These are phyloP conservation scores for Natrix natrix DNA, from an alignment of 2,797 vertebrate genomes.

Conservation along the genomic window DNA sequence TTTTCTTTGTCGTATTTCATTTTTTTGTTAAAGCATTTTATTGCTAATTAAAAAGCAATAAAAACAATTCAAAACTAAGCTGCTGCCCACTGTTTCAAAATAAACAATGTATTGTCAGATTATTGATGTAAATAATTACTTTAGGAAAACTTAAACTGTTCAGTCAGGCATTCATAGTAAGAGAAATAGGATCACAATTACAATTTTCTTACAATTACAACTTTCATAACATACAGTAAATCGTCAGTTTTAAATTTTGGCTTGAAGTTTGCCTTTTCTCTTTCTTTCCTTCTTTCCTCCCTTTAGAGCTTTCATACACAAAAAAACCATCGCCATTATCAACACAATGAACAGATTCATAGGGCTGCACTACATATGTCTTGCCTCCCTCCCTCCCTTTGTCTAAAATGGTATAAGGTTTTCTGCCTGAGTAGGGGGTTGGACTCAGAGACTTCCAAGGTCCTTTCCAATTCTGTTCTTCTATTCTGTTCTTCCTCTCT, in stretches of 20 bases:
- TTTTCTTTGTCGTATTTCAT: not conserved
- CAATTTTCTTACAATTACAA: not conserved
- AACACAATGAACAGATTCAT: not conserved
- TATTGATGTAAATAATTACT: conserved; percentile 17
- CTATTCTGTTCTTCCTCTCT: too few species aligned
- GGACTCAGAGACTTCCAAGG: too few species aligned
- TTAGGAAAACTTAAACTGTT: conserved; percentile 24
- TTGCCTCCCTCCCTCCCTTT: too few species aligned
- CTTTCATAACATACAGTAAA: not conserved
- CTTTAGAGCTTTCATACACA: not conserved
- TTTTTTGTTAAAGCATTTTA: not conserved
- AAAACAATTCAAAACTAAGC: not conserved
- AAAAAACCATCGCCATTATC: not conserved
- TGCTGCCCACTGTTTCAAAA: conserved; percentile 31
- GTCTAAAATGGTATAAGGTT: too few species aligned
- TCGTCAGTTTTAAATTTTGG: not conserved
- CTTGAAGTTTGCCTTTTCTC: not conserved
- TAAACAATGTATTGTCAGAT: not conserved
- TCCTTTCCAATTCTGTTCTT: too few species aligned
- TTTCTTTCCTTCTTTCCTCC: not conserved
- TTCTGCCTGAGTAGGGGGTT: too few species aligned
- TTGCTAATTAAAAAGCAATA: not conserved
- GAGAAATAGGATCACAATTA: conserved; percentile 30
- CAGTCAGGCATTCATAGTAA: conserved; percentile 40
- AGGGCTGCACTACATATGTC: not conserved